Evolutionary conservation across 2,113 vertebrate genomes (phyloP), one percentile per base, ranked within the genome.

Genomic region (Cyphomyrus plagiostoma): DNA sequence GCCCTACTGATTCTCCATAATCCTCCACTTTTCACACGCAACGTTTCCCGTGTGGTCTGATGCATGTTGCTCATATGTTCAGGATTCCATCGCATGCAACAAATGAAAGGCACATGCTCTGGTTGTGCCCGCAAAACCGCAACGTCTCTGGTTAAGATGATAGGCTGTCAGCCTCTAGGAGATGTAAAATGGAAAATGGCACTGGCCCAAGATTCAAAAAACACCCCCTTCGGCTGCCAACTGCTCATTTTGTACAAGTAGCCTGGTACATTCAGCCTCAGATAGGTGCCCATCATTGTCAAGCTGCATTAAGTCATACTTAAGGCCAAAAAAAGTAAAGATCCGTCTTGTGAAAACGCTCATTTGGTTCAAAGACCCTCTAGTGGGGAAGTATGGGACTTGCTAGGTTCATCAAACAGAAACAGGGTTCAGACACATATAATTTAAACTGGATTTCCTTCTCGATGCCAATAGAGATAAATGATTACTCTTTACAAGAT

Each of bases 371-470:
- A 50, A 89, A 89, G 70, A 70, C 30, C 70, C 70, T 58, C 74
- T 42, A 82, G 89, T 49, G n/a, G 30, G 52, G 42, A 46, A 86
- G 83, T 77, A 90, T 80, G n/a, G 8, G 86, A 91, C 93, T 92
- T 92, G 90, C 42, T 70, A 87, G 86, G 90, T 85, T 93, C 62
- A 42, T 83, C 89, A 90, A 92, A 92, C 88, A 90, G 90, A 90
- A 91, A 56, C 82, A 86, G 62, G 92, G 92, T 91, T 86, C 87
- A 50, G 89, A 94, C 91, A 92, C 85, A 0, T 93, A 91, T 94
- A 92, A 94, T 95, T 94, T 94, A 93, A 89, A 92, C 89, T 80
- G 74, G 91, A 92, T 93, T 93, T 95, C 95, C 94, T 95, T 93
- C 91, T 91, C 92, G 83, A 89, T 86, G 86, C 92, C 91, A 93